phyloP scores from a whole-genome alignment of 2,113 vertebrate species.

The Coturnix japonica region DNA sequence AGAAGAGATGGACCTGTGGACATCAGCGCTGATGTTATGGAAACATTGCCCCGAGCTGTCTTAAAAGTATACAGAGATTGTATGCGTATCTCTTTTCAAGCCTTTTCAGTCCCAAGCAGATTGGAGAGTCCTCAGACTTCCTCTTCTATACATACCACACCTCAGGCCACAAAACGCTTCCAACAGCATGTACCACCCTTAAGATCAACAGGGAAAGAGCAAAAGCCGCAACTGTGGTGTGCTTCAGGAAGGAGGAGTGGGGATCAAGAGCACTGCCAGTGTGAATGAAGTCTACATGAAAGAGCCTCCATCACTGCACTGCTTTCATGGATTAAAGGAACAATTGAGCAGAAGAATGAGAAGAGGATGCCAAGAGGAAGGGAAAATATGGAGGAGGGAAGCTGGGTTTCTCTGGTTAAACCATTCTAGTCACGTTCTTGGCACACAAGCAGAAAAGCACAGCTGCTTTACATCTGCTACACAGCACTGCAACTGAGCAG shows the following conservation, averaged over 20 bases:
- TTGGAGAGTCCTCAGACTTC: background rate
- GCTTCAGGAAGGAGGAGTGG: conserved; percentile 35
- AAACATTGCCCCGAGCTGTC: background rate
- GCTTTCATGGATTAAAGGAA: conserved; percentile 55
- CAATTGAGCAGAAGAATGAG: conserved; percentile 59
- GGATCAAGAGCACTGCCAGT: conserved; percentile 50
- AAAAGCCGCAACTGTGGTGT: conserved; percentile 20
- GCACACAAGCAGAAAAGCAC: conserved; percentile 26
- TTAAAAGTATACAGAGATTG: background rate
- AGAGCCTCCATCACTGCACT: background rate
- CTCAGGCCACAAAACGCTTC: conserved; percentile 40
- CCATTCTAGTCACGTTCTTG: conserved; percentile 68
- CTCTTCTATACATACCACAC: background rate
- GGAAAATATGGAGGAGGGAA: conserved; percentile 45
- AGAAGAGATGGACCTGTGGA: background rate
- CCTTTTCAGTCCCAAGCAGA: background rate
- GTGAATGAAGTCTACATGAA: conserved; percentile 55
- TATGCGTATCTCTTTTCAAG: background rate
- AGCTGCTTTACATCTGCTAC: conserved; percentile 67
- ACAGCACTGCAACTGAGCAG: conserved; percentile 36
- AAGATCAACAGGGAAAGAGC: conserved; percentile 33
- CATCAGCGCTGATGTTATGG: background rate
- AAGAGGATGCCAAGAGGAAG: conserved; percentile 59
- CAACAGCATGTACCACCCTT: background rate
- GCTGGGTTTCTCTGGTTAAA: conserved; percentile 22